These are phyloP conservation scores for Lophius piscatorius DNA, from an alignment of 2,113 vertebrate genomes.

Conservation along the genomic window DNA sequence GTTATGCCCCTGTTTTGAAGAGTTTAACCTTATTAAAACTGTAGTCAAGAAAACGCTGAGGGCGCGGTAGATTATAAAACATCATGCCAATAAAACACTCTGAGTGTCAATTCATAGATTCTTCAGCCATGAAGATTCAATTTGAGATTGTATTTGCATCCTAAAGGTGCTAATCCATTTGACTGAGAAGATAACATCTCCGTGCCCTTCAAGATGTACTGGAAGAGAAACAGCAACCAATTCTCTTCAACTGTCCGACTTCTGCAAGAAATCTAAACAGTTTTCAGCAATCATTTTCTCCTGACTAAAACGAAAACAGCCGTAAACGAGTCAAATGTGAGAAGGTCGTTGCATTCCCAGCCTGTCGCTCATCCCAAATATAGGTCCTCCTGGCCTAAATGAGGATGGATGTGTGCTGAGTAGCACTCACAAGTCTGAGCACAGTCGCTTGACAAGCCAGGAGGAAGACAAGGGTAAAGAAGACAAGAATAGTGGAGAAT, in stretches of 20 bases:
- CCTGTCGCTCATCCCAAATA: constrained; percentile 64
- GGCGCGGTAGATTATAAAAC: constrained; percentile 49
- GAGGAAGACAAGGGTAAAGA: constrained; percentile 56
- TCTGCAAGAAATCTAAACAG: constrained; percentile 35
- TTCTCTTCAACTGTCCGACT: constrained; percentile 22
- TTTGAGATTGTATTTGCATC: constrained; percentile 29
- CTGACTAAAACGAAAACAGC: constrained; percentile 51
- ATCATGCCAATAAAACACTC: constrained; percentile 27
- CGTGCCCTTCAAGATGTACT: constrained; percentile 11
- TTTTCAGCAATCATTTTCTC: too few species aligned
- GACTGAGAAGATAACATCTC: constrained; percentile 25
- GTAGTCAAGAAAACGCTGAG: constrained; percentile 53
- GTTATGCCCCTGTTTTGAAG: constrained; percentile 52
- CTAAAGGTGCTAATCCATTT: constrained; percentile 23
- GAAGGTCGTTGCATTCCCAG: constrained; percentile 74
- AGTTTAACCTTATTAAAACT: constrained; percentile 68
- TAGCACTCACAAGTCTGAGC: constrained; percentile 56
- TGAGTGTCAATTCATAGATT: constrained; percentile 35
- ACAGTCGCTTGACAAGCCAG: constrained; percentile 20
- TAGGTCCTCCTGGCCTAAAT: constrained; percentile 61
- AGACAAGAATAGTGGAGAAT: constrained; percentile 35
- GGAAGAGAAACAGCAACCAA: not conserved
- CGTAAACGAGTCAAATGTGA: constrained; percentile 67
- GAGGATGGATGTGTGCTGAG: constrained; percentile 68
- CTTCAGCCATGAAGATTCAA: constrained; percentile 39